Evolutionary conservation across 1,140 invertebrate species (phyloP).

Genomic region (Drosophila quadrilineata): DNA sequence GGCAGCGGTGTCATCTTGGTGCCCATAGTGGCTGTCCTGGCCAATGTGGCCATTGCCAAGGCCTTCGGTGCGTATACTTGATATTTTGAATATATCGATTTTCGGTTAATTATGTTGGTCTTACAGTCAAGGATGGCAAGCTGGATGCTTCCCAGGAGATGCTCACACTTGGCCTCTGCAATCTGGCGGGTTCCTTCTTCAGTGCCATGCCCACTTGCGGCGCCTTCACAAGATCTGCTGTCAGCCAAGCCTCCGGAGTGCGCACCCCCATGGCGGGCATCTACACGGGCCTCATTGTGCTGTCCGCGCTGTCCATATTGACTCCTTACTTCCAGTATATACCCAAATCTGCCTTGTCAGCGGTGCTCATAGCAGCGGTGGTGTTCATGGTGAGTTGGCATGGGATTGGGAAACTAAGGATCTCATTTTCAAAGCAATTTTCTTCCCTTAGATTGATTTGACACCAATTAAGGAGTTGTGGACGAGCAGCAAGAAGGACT

Average conservation of each 20-base stretch:
- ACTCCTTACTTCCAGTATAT: slow-evolving; percentile 93
- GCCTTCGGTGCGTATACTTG: slow-evolving; percentile 87
- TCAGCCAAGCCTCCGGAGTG: slow-evolving; percentile 89
- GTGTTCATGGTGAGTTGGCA: slow-evolving; percentile 88
- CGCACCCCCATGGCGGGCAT: slow-evolving; percentile 88
- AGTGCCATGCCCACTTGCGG: slow-evolving; percentile 90
- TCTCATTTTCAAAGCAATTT: background rate
- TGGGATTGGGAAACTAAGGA: background rate
- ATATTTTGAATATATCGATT: background rate
- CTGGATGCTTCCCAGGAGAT: slow-evolving; percentile 89
- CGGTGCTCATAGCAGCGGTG: slow-evolving; percentile 93
- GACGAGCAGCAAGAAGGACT: slow-evolving; percentile 87
- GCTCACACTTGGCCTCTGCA: slow-evolving; percentile 87
- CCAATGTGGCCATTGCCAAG: slow-evolving; percentile 94
- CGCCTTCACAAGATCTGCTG: slow-evolving; percentile 90
- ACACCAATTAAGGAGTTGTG: slow-evolving; percentile 87
- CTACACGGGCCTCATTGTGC: slow-evolving; percentile 83
- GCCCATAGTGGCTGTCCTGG: slow-evolving; percentile 90
- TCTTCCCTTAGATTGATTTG: slow-evolving; percentile 84
- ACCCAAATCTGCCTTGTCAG: slow-evolving; percentile 88
- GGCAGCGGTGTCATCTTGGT: slow-evolving; percentile 88
- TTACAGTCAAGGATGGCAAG: slow-evolving; percentile 82
- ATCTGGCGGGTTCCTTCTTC: slow-evolving; percentile 88
- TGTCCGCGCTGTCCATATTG: slow-evolving; percentile 87
- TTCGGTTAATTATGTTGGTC: background rate